Evolutionary conservation across 2,888 invertebrate species (phyloP).

Genomic region (Onchidella celtica): DNA sequence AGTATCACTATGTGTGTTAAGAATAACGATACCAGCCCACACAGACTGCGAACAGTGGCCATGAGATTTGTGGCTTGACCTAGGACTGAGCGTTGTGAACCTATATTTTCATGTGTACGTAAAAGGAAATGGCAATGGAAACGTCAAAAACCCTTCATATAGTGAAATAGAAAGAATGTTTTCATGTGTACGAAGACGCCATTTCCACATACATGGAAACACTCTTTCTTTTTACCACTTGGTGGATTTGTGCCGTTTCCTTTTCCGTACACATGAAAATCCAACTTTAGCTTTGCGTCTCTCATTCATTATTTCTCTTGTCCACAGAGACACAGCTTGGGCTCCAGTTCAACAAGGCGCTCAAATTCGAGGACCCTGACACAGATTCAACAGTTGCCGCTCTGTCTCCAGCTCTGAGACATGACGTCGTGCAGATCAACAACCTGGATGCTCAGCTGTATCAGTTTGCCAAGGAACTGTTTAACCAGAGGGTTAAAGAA

Average conservation of each 20-base stretch:
- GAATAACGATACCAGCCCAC: too few species aligned
- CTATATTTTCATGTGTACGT: neutral
- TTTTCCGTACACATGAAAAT: too few species aligned
- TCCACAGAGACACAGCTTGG: conserved; percentile 13
- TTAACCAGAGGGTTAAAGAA: neutral
- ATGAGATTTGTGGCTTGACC: too few species aligned
- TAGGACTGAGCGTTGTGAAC: neutral
- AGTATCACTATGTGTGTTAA: too few species aligned
- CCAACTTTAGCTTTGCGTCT: neutral
- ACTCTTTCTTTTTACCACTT: too few species aligned
- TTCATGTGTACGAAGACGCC: too few species aligned
- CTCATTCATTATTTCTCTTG: neutral
- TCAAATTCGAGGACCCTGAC: neutral
- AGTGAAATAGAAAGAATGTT: too few species aligned
- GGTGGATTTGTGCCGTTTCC: too few species aligned
- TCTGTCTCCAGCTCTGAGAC: neutral
- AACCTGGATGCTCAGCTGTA: conserved; percentile 3
- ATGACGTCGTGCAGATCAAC: neutral
- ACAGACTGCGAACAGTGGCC: too few species aligned
- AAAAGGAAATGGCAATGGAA: too few species aligned
- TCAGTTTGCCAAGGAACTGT: conserved; percentile 7
- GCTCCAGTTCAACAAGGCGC: neutral
- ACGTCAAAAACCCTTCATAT: too few species aligned
- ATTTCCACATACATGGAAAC: too few species aligned
- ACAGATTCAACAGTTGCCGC: neutral